Evolutionary conservation across 2,797 vertebrate species (phyloP), one percentile per base, ranked within the genome.

Genomic region (Typhlichthys subterraneus): DNA sequence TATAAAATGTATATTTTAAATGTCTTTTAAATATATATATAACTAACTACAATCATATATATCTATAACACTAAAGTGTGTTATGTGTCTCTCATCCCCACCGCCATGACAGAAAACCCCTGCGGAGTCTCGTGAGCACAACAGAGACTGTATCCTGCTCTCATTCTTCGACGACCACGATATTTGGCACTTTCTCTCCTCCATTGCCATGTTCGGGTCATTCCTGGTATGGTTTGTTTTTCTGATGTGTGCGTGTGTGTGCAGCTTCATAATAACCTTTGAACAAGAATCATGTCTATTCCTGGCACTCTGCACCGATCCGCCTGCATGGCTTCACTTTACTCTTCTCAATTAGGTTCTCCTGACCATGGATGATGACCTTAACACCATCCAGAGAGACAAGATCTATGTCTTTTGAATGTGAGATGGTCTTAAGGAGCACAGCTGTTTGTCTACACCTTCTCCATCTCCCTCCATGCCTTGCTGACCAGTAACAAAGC

Each of bases 191-290:
- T 99, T 99, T 72, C 92, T 99, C 52, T 99, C 97, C 42, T 99
- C 97, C 79, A 97, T 99, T 1, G 97, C 97, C 82, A 97, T 99
- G 95, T 99, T 99, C n/a, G 97, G 97, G 65, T 99, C 97, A 53
- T 99, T 98, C 88, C 86, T 98, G 94, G 97, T 98, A 85, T 2
- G 70, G 76, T 15, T 0, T 0, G 14, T 1, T 46, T 5, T 7
- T 42, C 7, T 9, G 4, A 42, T 11, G 45, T 3, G 5, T n/a
- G 29, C 12, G 23, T 31, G 10, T 42, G 5, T 59, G 19, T 46
- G 1, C 47, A 48, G 38, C 38, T 8, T 9, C 38, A 42, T 42
- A 38, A 38, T 38, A 42, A 42, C 38, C 7, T 8, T 42, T 42
- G 38, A 42, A 42, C 38, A 9, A 42, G 38, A 42, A 42, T 42